Base-by-base conservation (phyloP, 2,113 vertebrate genomes). In the Ramphastos sulfuratus region DNA sequence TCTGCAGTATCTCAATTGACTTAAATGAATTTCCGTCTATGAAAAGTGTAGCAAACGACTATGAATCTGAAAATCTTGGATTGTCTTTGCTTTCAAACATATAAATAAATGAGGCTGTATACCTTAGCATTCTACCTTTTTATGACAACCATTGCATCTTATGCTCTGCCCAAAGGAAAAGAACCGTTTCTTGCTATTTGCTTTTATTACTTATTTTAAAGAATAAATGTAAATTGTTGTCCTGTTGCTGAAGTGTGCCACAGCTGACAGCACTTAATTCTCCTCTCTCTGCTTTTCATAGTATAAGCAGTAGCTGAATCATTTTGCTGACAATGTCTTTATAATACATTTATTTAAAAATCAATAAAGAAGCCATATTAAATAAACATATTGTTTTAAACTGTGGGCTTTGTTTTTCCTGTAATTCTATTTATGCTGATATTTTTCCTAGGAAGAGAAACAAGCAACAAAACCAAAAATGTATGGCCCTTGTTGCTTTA, bases 311-410 rank as follows among this genome's bases (percentile, higher is more conserved):
- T 33, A 87, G 46, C 52, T 85, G 87, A 85, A 71, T 87, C 84
- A 60, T 91, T 87, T 92, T 77, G 37, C 64, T 95, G 72, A 83
- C 15, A 11, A 90, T 87, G 46, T 85, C 78, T 87, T 94, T 93
- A 42, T 76, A 76, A 76, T 84, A 30, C 31, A 12, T 87, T 82
- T 93, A 82, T 91, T 91, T 89, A 74, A 79, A 95, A 93, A 93
- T 93, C 91, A 61, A 61, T 94, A 67, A 64, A 75, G 55, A 76
- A 89, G 12, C 39, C 8, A 6, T 63, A 50, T 66, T 82, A 79
- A 82, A 9, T 71, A 50, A 71, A 44, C 42, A 10, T 4, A 28
- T 33, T 65, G 73, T 58, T 80, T 82, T 28, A 25, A 72, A 82
- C 13, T 18, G 8, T 28, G 19, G 76, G 10, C 19, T 76, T 30